Evolutionary conservation across 2,113 vertebrate species (phyloP), one percentile per base, ranked within the genome.

Genomic region (Eudyptes chrysolophus): DNA sequence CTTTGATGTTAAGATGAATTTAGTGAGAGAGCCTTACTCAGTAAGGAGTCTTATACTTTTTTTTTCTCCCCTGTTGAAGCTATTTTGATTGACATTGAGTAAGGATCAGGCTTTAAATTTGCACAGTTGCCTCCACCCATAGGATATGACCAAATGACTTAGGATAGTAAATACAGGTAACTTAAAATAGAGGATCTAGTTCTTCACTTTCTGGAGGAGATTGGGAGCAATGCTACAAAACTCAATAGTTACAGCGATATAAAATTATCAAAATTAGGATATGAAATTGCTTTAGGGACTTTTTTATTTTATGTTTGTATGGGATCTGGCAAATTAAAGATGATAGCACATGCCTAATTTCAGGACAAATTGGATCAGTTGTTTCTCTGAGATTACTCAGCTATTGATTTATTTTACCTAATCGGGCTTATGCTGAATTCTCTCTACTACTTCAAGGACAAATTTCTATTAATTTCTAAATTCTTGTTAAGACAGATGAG

Each of bases 281-380:
- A 11, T 54, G 68, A 66, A 92, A 88, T 95, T 81, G 27, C 54
- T 87, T 94, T 75, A 87, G 49, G 18, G 62, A 54, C 29, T 57
- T 69, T 52, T 82, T 69, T 25, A 57, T 69, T 55, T 87, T 34
- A 27, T 46, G 25, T 80, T 88, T 72, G 8, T 74, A 11, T 38
- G 25, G 21, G 27, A 80, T 88, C 72, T 94, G 80, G 40, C 46
- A 94, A 96, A 96, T 84, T 61, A 92, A 89, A 96, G 90, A 38
- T 86, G 83, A 92, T 42, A 34, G 70, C 30, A 27, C 49, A 76
- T 88, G 75, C 25, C 13, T 34, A 69, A 90, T 88, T 93, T 78
- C 40, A 74, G 82, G 75, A 46, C 34, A 96, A 97, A 95, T 69
- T 62, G 36, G 44, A 83, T 97, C 58, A 77, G 25, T 54, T 92